Conservation (phyloP, 2,797 vertebrate species). For the Distichodus sexfasciatus region DNA sequence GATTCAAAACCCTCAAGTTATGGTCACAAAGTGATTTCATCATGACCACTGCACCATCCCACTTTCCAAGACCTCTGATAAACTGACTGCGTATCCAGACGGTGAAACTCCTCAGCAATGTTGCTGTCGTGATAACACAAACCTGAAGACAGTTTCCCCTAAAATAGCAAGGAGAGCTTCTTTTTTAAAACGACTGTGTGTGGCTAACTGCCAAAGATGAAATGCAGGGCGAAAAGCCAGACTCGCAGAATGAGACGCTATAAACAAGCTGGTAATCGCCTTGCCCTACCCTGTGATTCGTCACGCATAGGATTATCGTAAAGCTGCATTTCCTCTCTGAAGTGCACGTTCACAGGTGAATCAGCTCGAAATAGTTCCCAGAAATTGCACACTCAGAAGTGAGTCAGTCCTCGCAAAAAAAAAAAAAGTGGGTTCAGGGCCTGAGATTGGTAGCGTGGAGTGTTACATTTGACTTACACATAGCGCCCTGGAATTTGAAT, state of each 20-base stretch:
- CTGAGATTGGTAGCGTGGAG: constrained; percentile 3
- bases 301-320: constrained; percentile 1
- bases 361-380: constrained; percentile 37
- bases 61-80: too few relatives aligned
- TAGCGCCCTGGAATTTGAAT: too few relatives aligned
- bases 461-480: too few relatives aligned
- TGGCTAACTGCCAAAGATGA: constrained; percentile 6
- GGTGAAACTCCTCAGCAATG: constrained; percentile 1
- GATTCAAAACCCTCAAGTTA: too few relatives aligned
- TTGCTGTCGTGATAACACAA: constrained; percentile 9
- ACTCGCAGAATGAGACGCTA: constrained; percentile 15
- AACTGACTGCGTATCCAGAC: constrained; percentile 5
- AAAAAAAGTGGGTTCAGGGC: background rate
- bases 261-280: background rate
- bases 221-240: constrained; percentile 9
- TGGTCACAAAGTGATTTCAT: too few relatives aligned
- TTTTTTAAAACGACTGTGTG: too few relatives aligned
- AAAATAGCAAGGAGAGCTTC: too few relatives aligned
- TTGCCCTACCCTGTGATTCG: background rate
- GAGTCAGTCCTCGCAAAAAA: constrained; percentile 28
- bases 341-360: background rate
- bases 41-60: too few relatives aligned
- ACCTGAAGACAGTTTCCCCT: background rate
- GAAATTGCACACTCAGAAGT: constrained; percentile 39
- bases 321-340: background rate